Evolutionary conservation across 2,797 vertebrate genomes (phyloP), one percentile per base, ranked within the genome.

Genomic region (Tenualosa thibaudeaui): DNA sequence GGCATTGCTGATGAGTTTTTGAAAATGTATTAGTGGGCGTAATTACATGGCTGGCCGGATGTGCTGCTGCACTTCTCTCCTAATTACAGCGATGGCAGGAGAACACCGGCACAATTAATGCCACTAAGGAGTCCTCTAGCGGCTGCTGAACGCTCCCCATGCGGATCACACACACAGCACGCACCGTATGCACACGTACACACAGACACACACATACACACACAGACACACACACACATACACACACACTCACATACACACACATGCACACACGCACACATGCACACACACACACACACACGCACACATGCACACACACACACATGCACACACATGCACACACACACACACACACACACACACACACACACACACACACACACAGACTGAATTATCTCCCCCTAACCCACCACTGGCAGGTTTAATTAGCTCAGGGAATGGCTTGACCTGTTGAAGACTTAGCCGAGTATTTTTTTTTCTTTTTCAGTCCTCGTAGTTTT

Each of bases 381-480:
- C 46, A 53, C 50, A 51, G 7, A 51, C 2, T 51, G 50, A 86
- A 81, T 86, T 68, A 86, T 56, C 83, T 81, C 22, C 3, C 53
- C 26, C 4, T 56, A 86, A 85, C 88, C 81, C 71, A 31, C 71
- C 40, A 22, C 83, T 54, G 56, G 68, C 83, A 86, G 50, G 81
- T 86, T 90, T 90, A 90, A 90, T 90, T 86, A 88, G 86, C 86
- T 88, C 83, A 82, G 81, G 84, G 81, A 86, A 88, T 83, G 82
- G 68, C 81, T 86, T 86, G 85, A 85, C 87, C 86, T 75, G 81
- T 82, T 86, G 62, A 86, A 65, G 78, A 54, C 87, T 86, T 86
- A 31, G 83, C 65, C 46, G 46, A 46, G 46, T 22, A 54, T 60
- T n/a, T 58, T 43, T 17, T 53, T 85, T 31, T 68, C 31, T 15